Evolutionary conservation across 1,140 invertebrate species (phyloP).

Genomic region (Hyles euphorbiae): DNA sequence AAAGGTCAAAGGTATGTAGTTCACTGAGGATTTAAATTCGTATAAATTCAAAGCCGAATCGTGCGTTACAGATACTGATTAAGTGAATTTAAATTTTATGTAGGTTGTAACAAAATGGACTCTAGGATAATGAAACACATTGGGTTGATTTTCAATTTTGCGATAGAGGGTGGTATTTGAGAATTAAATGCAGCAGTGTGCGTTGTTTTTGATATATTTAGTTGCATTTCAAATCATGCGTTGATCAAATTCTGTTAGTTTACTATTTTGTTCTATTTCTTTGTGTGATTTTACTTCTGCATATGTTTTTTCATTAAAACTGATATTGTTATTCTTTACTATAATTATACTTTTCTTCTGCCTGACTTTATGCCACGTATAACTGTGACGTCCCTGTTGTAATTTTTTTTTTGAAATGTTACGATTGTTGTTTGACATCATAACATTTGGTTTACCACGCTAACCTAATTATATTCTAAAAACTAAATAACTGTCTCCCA

Average conservation of each 20-base stretch:
- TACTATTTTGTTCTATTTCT: no score
- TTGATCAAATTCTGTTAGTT: neutral
- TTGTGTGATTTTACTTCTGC: no score
- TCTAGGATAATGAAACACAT: neutral
- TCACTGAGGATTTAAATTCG: conserved; percentile 15
- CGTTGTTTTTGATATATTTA: neutral
- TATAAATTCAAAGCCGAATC: conserved; percentile 17
- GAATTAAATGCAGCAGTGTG: neutral
- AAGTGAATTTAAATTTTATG: neutral
- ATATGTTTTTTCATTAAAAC: no score
- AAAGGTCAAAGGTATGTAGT: conserved; percentile 51
- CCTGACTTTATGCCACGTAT: no score
- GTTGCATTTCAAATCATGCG: neutral
- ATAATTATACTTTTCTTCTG: no score
- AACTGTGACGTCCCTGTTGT: no score
- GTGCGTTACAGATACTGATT: conserved; percentile 14
- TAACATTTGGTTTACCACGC: no score
- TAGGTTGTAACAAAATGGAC: neutral
- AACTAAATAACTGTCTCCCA: no score
- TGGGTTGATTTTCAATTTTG: neutral
- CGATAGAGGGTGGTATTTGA: neutral
- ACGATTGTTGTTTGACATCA: no score
- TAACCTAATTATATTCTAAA: no score
- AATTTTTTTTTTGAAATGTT: no score
- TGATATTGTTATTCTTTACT: no score